Evolutionary conservation across 2,797 vertebrate genomes (phyloP).

Genomic region (Apogon talboti): DNA sequence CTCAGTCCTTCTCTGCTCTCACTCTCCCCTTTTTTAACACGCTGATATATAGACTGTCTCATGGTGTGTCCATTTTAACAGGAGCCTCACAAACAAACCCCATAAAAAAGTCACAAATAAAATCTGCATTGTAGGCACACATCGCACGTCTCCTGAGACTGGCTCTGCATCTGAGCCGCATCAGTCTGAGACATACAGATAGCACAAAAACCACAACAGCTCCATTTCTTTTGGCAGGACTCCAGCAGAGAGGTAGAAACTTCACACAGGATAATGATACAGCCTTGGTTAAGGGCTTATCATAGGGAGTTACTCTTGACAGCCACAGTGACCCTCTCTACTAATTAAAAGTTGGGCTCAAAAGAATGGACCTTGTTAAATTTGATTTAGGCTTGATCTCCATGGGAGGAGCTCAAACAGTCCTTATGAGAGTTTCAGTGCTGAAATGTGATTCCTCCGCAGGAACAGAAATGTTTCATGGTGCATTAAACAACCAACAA

Average conservation of each 20-base stretch:
- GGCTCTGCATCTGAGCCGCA: constrained; percentile 33
- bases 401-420: constrained; percentile 7
- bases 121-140: constrained; percentile 50
- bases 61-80: constrained; percentile 43
- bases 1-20: too few species aligned
- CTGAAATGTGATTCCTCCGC: constrained; percentile 8
- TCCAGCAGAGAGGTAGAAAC: constrained; percentile 35
- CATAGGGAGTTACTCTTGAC: constrained; percentile 35
- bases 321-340: constrained; percentile 37
- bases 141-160: constrained; percentile 36
- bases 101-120: constrained; percentile 54
- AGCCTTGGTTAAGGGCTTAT: constrained; percentile 41
- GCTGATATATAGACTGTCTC: constrained; percentile 36
- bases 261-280: constrained; percentile 57
- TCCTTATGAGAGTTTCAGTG: constrained; percentile 15
- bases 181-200: constrained; percentile 9
- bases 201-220: constrained; percentile 20
- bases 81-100: constrained; percentile 34
- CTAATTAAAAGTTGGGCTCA: constrained; percentile 64
- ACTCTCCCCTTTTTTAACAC: constrained; percentile 25
- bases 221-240: constrained; percentile 40
- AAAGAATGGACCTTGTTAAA: constrained; percentile 55
- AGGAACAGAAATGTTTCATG: constrained; percentile 29
- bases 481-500: constrained; percentile 28
- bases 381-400: constrained; percentile 48